Conservation (phyloP, 53 echinoderm and acorn worm species). For the Actinopyga echinites region DNA sequence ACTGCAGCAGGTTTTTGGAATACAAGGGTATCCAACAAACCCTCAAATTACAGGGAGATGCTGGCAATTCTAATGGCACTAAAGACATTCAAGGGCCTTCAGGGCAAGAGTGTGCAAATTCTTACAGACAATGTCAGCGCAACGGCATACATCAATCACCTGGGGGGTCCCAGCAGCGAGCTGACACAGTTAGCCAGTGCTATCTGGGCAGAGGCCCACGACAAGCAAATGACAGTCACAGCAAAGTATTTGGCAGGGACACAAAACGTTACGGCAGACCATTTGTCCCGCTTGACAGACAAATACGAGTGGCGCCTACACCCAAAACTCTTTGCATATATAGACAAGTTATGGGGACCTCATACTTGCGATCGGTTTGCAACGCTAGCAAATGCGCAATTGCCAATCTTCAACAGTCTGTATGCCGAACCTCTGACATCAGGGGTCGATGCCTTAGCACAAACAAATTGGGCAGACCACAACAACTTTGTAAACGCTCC, state of each 20-base stretch:
- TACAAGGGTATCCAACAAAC: constrained; percentile 22
- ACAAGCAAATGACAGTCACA: neutral
- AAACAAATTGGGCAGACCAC: constrained; percentile 28
- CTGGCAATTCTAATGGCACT: constrained; percentile 49
- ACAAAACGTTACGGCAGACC: constrained; percentile 36
- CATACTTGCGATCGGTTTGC: constrained; percentile 61
- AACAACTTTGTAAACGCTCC: neutral
- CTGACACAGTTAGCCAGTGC: constrained; percentile 26
- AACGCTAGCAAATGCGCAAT: constrained; percentile 37
- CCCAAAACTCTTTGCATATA: constrained; percentile 20
- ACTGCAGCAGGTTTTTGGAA: constrained; percentile 43
- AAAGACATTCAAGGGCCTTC: constrained; percentile 16
- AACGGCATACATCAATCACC: constrained; percentile 34
- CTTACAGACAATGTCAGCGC: constrained; percentile 39
- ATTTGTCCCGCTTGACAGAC: constrained; percentile 33
- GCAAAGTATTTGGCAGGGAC: constrained; percentile 31
- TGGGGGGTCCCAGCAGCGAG: constrained; percentile 23
- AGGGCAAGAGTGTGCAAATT: constrained; percentile 37
- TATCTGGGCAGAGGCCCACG: constrained; percentile 30
- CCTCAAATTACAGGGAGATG: constrained; percentile 55
- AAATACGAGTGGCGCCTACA: constrained; percentile 55
- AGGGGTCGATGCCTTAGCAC: constrained; percentile 49
- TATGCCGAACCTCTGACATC: constrained; percentile 30
- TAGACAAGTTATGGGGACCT: constrained; percentile 51
- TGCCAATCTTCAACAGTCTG: constrained; percentile 1